Conservation (phyloP, 2,888 invertebrate species). For the Pristionchus maxplancki region DNA sequence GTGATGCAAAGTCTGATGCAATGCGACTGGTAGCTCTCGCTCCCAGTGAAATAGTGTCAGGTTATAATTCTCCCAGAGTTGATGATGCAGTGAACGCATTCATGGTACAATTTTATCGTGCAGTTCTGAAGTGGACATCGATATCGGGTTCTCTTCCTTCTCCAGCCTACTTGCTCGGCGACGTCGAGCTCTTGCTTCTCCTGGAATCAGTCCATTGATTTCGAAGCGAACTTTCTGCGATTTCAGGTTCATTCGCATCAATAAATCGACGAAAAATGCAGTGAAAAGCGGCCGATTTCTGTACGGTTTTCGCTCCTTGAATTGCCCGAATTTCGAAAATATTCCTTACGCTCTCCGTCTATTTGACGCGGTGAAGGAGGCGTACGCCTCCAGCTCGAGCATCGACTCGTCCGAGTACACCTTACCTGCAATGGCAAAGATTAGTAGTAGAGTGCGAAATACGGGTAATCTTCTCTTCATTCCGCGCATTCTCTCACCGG, state of each 20-base stretch:
- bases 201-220: background rate
- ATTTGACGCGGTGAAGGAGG: background rate
- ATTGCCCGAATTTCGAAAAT: too few species aligned
- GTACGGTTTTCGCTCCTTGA: too few species aligned
- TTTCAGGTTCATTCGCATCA: background rate
- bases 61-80: too few species aligned
- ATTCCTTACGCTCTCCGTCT: background rate
- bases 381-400: slow-evolving; percentile 8
- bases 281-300: too few species aligned
- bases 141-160: background rate
- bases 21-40: too few species aligned
- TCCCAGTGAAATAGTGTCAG: too few species aligned
- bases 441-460: too few species aligned
- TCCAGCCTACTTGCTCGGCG: background rate
- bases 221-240: background rate
- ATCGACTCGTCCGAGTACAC: background rate
- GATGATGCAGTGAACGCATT: background rate
- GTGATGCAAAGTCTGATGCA: too few species aligned
- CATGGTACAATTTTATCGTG: background rate
- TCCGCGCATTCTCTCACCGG: too few species aligned
- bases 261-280: background rate
- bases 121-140: background rate
- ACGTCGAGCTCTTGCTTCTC: background rate
- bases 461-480: too few species aligned
- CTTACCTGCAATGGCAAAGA: background rate